Evolutionary conservation across 2,888 invertebrate species (phyloP), one percentile per base, ranked within the genome.

Genomic region (Stratiomys singularior): DNA sequence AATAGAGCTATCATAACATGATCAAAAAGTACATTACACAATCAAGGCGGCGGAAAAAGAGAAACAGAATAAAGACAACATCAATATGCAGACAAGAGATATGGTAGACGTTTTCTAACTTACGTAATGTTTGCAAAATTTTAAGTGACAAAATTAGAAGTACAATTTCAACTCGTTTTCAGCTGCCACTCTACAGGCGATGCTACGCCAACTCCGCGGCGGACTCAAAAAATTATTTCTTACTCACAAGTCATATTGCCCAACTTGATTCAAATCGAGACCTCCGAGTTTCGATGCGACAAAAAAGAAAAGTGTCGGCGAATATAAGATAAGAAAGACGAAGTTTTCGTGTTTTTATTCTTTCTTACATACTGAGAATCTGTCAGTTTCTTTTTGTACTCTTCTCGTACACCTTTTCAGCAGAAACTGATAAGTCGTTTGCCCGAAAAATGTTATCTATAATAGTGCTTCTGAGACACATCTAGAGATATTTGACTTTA

Each of bases 101-200:
- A 46, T 47, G 13, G 13, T 13, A 37, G 23, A 74, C 60, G 37
- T 30, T 60, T 60, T 21, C 74, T 60, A 30, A 58, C 74, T 74
- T 74, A 72, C 72, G 58, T 18, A 72, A 72, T 72, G 21, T 15
- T 58, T 25, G 46, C 21, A 46, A 58, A 74, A 58, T 58, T 74
- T 60, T 37, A 28, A 74, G 37, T 74, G 74, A 58, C 37, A 74
- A 60, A 74, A 58, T 71, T 23, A 71, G 46, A 44, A 44, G 25
- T 46, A 30, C 28, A 60, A 74, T 58, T 23, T 37, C 60, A 37
- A 37, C 60, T 25, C 69, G 64, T 30, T 28, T 25, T 9, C 64
- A 27, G 30, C 23, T 23, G 30, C 46, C 47, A 3, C 37, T n/a
- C 69, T 18, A 47, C 23, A 25, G 27, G 13, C 30, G 69, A 69